phyloP scores from a whole-genome alignment of 2,797 vertebrate genomes.

The Pseudochaenichthys georgianus region DNA sequence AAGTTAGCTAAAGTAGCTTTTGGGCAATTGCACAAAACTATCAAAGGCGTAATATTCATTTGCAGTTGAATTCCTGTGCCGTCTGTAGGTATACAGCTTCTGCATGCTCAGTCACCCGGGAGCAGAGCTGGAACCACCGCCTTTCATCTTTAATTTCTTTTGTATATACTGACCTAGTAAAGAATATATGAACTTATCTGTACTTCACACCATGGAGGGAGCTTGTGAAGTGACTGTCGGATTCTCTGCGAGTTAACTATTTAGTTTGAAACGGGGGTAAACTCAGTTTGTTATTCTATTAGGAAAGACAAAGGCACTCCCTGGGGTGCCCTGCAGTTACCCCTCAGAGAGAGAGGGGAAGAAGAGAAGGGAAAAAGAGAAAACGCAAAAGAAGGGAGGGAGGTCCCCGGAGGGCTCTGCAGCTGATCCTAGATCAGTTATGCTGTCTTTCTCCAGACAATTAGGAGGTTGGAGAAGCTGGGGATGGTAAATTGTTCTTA shows the following conservation, averaged over 20 bases:
- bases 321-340: conserved; percentile 75
- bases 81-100: conserved; percentile 69
- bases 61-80: conserved; percentile 49
- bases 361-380: conserved; percentile 48
- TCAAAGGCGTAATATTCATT: conserved; percentile 73
- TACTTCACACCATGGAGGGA: conserved; percentile 52
- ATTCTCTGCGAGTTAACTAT: conserved; percentile 63
- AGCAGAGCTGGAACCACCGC: conserved; percentile 66
- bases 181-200: conserved; percentile 75
- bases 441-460: conserved; percentile 78
- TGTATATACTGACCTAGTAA: conserved; percentile 77
- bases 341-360: conserved; percentile 67
- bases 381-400: conserved; percentile 47
- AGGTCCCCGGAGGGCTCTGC: conserved; percentile 65
- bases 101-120: conserved; percentile 55
- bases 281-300: conserved; percentile 81
- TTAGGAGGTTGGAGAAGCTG: conserved; percentile 78
- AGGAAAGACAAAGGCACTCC: conserved; percentile 78
- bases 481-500: conserved; percentile 82
- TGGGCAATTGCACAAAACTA: conserved; percentile 68
- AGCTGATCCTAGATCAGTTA: conserved; percentile 78
- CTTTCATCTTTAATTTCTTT: conserved; percentile 80
- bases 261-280: conserved; percentile 78
- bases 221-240: conserved; percentile 69
- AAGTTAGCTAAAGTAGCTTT: conserved; percentile 69